A percentile compares a stretch with the other conserved stretches of the same genome.
Evolutionary conservation across 2,888 invertebrate species (phyloP).

Genomic region (Catocala fraxini): DNA sequence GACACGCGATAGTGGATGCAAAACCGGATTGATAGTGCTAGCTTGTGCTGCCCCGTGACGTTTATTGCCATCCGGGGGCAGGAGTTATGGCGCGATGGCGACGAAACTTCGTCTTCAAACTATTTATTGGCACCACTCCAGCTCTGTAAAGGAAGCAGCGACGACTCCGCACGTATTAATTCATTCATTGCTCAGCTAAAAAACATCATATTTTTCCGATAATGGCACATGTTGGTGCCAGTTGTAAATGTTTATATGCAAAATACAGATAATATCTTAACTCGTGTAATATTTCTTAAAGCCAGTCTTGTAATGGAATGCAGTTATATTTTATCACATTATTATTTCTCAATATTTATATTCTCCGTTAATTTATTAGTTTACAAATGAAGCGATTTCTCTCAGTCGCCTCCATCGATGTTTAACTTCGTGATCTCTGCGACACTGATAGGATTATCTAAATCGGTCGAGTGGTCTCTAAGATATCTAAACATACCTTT

Average conservation of each 20-base stretch:
- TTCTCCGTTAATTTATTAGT: slow-evolving; percentile 14
- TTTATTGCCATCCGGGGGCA: slow-evolving; percentile 74
- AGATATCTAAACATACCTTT: slow-evolving; percentile 20
- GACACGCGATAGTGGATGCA: slow-evolving; percentile 79
- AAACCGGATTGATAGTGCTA: slow-evolving; percentile 80
- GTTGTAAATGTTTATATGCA: slow-evolving; percentile 53
- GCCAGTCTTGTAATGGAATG: slow-evolving; percentile 24
- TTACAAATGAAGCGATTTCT: slow-evolving; percentile 25
- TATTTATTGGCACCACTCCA: slow-evolving; percentile 83
- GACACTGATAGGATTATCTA: slow-evolving; percentile 37
- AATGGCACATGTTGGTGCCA: slow-evolving; percentile 71
- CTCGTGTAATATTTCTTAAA: slow-evolving; percentile 28
- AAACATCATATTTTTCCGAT: slow-evolving; percentile 78
- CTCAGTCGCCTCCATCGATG: slow-evolving; percentile 14
- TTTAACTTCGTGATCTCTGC: slow-evolving; percentile 36
- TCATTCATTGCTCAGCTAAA: slow-evolving; percentile 79
- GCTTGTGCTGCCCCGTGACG: slow-evolving; percentile 73
- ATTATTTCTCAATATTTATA: slow-evolving; percentile 33
- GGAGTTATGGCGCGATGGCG: slow-evolving; percentile 72
- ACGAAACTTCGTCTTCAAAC: slow-evolving; percentile 75
- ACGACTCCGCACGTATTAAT: slow-evolving; percentile 66
- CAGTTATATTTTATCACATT: slow-evolving; percentile 36
- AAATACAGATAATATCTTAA: slow-evolving; percentile 33
- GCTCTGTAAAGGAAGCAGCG: slow-evolving; percentile 64
- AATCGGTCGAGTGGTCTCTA: slow-evolving; percentile 24